Percentiles rank a stretch among this genome's conserved stretches.
phyloP scores from a whole-genome alignment of 2,888 invertebrate genomes.

The Acheta domesticus region DNA sequence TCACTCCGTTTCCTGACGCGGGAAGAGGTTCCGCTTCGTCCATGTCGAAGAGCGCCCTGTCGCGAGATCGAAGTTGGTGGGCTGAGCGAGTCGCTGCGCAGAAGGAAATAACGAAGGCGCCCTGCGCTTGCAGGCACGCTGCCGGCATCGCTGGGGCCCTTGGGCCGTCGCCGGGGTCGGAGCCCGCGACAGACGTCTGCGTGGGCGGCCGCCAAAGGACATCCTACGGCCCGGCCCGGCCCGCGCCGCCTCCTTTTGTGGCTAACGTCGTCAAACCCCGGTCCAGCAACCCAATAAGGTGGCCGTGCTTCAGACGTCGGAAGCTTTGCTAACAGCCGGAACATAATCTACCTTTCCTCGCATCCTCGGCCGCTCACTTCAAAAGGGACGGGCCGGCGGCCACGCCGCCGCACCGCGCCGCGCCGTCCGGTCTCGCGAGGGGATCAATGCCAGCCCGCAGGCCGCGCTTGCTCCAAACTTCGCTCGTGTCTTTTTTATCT shows the following conservation, averaged over 20 bases:
- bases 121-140: background rate
- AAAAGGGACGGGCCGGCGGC: background rate
- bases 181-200: too few species aligned
- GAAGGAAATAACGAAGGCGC: background rate
- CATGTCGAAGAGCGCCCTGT: too few species aligned
- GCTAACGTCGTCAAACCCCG: constrained; percentile 18
- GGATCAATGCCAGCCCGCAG: too few species aligned
- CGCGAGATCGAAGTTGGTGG: too few species aligned
- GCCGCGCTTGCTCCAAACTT: background rate
- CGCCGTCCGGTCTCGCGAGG: background rate
- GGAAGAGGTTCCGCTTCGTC: too few species aligned
- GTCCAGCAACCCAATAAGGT: constrained; percentile 18
- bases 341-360: constrained; percentile 10
- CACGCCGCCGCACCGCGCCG: background rate
- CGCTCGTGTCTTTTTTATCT: background rate
- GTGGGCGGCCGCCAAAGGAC: too few species aligned
- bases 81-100: too few species aligned
- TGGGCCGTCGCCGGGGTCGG: background rate
- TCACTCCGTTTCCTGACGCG: too few species aligned
- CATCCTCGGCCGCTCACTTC: background rate
- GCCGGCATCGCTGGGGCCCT: background rate
- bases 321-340: constrained; percentile 18
- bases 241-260: background rate
- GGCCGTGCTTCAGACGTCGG: background rate
- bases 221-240: background rate